Base-by-base conservation (phyloP, 2,113 vertebrate genomes). In the Donacobius atricapilla region DNA sequence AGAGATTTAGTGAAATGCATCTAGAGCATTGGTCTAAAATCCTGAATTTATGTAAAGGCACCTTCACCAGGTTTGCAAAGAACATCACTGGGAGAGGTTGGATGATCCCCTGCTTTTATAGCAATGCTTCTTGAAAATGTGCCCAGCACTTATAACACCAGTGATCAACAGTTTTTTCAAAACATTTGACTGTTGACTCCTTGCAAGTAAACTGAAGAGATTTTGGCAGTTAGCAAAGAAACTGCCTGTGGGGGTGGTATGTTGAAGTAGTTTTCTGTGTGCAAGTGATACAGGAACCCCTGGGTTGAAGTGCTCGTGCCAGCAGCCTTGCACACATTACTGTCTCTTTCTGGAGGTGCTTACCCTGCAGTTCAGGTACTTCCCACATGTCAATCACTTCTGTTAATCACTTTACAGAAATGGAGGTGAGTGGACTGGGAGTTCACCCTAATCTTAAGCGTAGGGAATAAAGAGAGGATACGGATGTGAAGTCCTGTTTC, bases 311-410 rank as follows among this genome's bases (percentile, higher is more conserved):
- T 65, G 7, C 5, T 2, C 23, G 2, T 30, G 18, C 15, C 23
- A 79, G 53, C 15, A 51, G 40, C 35, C 23, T 2, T n/a, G 70
- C 39, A 15, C 14, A 22, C 8, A 0, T 69, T 27, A 6, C n/a
- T 42, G 12, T 51, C 5, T 70, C 25, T 40, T 45, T 48, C 24
- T 0, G 0, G 37, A 57, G 42, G 18, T 60, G 7, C 45, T 84
- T 53, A 11, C 28, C 7, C 13, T 60, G 64, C n/a, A 13, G 58
- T 66, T 71, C 12, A 20, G 35, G 39, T 54, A 7, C 23, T 17
- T 81, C 27, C 6, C 7, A 14, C 16, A 1, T 0, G 2, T n/a
- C 28, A 20, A 15, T 53, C n/a, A n/a, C n/a, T 73, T 66, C 25
- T 89, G 16, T 31, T 66, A 11, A n/a, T 78, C 22, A 31, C 50